Base-by-base conservation (phyloP, 2,888 invertebrate species). In the Heliconius sara region DNA sequence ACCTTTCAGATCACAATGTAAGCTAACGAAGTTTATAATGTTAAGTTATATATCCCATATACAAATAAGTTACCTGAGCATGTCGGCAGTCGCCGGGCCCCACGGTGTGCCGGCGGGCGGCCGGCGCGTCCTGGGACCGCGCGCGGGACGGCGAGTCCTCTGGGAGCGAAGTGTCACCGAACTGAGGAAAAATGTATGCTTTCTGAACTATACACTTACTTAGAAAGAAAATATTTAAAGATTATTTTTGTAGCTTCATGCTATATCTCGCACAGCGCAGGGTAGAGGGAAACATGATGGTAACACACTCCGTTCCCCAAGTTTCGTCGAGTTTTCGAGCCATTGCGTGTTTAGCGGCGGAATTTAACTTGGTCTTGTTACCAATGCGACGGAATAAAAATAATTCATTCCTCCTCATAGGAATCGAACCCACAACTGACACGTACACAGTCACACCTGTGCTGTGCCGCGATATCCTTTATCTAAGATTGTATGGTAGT, bases 1-100 rank as follows among this genome's bases (percentile, higher is more conserved):
- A 34, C 34, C 9, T 34, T 34, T 9, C 34, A 9, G 34, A 39
- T 39, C 9, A 39, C 34, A 34, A 9, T 9, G 39, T 39, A 39
- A 39, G 12, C 52, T 52, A 22, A 52, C 19, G 19, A 52, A 52
- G 2, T 52, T 52, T 52, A 52, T 52, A 52, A 60, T n/a, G 10
- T 57, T n/a, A n/a, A n/a, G n/a, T n/a, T n/a, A n/a, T n/a, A n/a
- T n/a, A n/a, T n/a, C n/a, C n/a, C n/a, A n/a, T 3, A 60, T n/a
- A 27, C 3, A 27, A 27, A 27, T 27, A 65, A 13, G 6, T 25
- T 3, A 75, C 75, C 75, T 75, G 75, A 84, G 98, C 97, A 87
- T 98, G 98, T 0, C 97, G 96, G 57, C 98, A 97, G 94, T 99
- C 98, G 5, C 98, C 98, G 0, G 98, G 98, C 0, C 99, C 99